Evolutionary conservation across 2,888 invertebrate genomes (phyloP), one percentile per base, ranked within the genome.

Genomic region (Lithophane semibrunnea): DNA sequence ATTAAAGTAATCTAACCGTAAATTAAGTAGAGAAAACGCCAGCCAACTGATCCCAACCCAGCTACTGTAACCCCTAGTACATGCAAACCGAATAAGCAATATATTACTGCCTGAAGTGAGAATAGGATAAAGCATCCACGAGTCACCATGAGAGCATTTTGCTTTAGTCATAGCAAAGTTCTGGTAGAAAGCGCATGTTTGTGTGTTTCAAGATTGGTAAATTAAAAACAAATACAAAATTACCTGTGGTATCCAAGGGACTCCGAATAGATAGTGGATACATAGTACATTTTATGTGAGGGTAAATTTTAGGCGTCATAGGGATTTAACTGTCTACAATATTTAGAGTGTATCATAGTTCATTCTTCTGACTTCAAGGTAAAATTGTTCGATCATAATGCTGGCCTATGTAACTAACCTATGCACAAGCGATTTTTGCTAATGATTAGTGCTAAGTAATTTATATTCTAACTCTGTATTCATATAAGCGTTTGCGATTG

Each of bases 71-170:
- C 66, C 69, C 82, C 85, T 80, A 24, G 76, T 84, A 84, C 49
- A 66, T 24, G 47, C 1, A 67, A 66, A 80, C 49, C 18, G 85
- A 83, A 73, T 73, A 81, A 66, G 85, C 81, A 60, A 60, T 66
- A 76, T 42, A 7, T 24, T n/a, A 54, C 29, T 56, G 42, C 47
- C n/a, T 52, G 2, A 60, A 61, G 85, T 63, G 63, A 73, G 69
- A 83, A 61, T 49, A 73, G 72, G 82, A 83, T 56, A 60, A 49
- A 76, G 16, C 42, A 64, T 61, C 18, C n/a, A 61, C 49, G 61
- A 65, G 37, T 64, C 13, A 13, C 24, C 10, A n/a, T 21, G 29
- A 47, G 58, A 75, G 52, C 58, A 65, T 29, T 65, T 73, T 60
- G 85, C 29, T 71, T 67, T 73, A 82, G 84, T 82, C 42, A 47